A percentile compares a stretch with the other conserved stretches of the same genome.
Conservation (phyloP, 2,113 vertebrate species). For the Puntigrus tetrazona region DNA sequence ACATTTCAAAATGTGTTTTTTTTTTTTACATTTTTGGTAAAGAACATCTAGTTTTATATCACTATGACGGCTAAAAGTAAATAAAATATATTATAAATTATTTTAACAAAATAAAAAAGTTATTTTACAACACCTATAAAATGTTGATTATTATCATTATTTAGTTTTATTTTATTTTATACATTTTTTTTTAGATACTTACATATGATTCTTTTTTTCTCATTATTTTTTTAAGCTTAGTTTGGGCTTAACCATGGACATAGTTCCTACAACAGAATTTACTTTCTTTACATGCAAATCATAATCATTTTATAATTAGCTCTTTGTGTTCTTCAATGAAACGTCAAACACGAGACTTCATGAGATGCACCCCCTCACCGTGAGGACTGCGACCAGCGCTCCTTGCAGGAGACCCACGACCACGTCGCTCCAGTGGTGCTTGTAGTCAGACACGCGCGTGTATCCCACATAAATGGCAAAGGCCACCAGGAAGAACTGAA, state of each 20-base stretch:
- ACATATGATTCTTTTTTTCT: too few relatives aligned
- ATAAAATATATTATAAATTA: too few relatives aligned
- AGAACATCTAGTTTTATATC: too few relatives aligned
- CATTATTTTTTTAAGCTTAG: background rate
- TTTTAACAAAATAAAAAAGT: too few relatives aligned
- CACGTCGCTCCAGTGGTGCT: constrained; percentile 94
- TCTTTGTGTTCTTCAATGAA: too few relatives aligned
- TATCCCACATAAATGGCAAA: constrained; percentile 92
- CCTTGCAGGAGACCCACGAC: constrained; percentile 90
- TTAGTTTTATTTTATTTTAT: too few relatives aligned
- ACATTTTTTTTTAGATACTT: too few relatives aligned
- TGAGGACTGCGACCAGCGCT: constrained; percentile 85
- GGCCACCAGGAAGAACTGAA: constrained; percentile 91
- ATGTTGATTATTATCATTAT: too few relatives aligned
- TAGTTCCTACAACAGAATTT: background rate
- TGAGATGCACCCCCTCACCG: constrained; percentile 70
- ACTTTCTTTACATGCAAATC: background rate
- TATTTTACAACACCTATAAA: too few relatives aligned
- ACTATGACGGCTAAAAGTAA: too few relatives aligned
- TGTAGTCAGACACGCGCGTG: constrained; percentile 89
- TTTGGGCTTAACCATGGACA: background rate
- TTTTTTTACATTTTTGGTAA: too few relatives aligned
- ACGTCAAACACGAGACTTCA: background rate
- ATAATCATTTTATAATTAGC: background rate
- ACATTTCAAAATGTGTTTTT: too few relatives aligned